Evolutionary conservation across 1,140 invertebrate species (phyloP).

Genomic region (Archivesica marissinica): DNA sequence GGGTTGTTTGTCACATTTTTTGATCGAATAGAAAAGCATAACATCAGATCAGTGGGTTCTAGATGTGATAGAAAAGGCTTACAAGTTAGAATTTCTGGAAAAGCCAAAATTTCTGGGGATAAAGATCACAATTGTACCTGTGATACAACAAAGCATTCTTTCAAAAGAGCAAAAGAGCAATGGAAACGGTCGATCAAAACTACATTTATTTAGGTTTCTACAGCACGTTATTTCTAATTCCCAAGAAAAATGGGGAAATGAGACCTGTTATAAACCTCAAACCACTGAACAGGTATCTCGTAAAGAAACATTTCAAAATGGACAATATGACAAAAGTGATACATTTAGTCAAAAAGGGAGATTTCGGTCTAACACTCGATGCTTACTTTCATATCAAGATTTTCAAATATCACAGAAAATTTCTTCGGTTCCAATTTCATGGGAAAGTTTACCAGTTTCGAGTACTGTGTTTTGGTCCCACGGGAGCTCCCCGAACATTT

Average conservation of each 20-base stretch:
- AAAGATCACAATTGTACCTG: neutral
- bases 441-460: slow-evolving; percentile 39
- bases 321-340: slow-evolving; percentile 41
- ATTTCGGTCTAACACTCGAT: slow-evolving; percentile 29
- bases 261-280: slow-evolving; percentile 55
- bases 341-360: slow-evolving; percentile 31
- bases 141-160: neutral
- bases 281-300: slow-evolving; percentile 48
- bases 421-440: slow-evolving; percentile 8
- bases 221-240: slow-evolving; percentile 42
- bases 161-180: slow-evolving; percentile 30
- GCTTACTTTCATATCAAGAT: slow-evolving; percentile 55
- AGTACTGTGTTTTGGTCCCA: slow-evolving; percentile 35
- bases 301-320: slow-evolving; percentile 56
- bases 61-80: slow-evolving; percentile 8
- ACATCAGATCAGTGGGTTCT: slow-evolving; percentile 50
- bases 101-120: slow-evolving; percentile 19
- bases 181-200: slow-evolving; percentile 14
- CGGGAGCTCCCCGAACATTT: slow-evolving; percentile 34
- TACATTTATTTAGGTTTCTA: slow-evolving; percentile 29
- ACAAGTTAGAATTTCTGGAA: slow-evolving; percentile 10
- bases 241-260: slow-evolving; percentile 52
- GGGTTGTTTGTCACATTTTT: slow-evolving; percentile 20
- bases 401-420: slow-evolving; percentile 18
- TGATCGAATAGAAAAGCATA: slow-evolving; percentile 37